These are phyloP conservation scores for Osmerus eperlanus DNA, from an alignment of 2,113 vertebrate species.

Conservation along the genomic window DNA sequence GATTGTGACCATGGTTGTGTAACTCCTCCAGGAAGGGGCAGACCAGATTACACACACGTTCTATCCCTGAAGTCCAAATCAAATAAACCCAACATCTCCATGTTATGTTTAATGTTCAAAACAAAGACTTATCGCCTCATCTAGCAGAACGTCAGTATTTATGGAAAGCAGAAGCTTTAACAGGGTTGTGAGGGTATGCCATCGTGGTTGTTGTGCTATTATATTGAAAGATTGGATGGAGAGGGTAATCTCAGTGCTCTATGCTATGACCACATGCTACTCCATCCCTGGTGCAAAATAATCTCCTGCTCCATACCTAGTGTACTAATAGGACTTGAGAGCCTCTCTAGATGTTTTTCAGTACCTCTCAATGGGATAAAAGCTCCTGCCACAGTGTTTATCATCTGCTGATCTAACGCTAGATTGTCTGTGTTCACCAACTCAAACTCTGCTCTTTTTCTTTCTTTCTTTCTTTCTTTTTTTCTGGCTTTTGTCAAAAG, in stretches of 20 bases:
- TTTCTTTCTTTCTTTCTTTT: background rate
- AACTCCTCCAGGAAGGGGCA: background rate
- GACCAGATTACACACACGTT: background rate
- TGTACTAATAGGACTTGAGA: background rate
- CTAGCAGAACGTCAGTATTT: background rate
- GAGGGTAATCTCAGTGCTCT: background rate
- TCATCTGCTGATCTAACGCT: background rate
- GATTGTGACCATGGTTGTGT: background rate
- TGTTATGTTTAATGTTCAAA: background rate
- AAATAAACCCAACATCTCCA: background rate
- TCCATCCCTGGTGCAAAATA: background rate
- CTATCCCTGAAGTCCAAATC: background rate
- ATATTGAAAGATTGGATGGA: background rate
- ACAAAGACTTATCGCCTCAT: background rate
- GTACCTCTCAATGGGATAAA: background rate
- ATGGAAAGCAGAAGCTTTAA: background rate
- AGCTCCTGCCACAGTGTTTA: background rate
- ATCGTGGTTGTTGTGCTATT: background rate
- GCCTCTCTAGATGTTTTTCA: background rate
- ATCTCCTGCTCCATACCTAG: background rate
- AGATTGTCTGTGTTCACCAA: background rate
- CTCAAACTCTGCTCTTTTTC: background rate
- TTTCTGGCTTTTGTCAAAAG: conserved; percentile 65
- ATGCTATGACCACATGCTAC: background rate
- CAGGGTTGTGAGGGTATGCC: background rate